Evolutionary conservation across 2,888 invertebrate species (phyloP), one percentile per base, ranked within the genome.

Genomic region (Oscheius sp.): DNA sequence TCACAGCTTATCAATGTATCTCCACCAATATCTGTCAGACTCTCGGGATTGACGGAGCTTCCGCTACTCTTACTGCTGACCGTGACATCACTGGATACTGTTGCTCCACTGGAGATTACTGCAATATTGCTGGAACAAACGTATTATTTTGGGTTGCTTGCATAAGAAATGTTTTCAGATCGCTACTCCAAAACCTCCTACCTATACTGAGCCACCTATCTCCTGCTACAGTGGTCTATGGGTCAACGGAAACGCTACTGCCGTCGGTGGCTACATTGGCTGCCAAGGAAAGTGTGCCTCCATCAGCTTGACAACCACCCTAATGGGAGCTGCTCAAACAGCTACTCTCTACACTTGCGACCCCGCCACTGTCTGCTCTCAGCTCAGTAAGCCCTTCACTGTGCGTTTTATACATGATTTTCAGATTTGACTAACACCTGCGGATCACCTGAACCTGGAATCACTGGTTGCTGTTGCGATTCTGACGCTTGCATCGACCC

Each of bases 381-480:
- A 60, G 48, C 73, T 63, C 55, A 72, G 73, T 65, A 48, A 11
- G 65, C 2, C 5, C 2, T 13, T 33, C n/a, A 11, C 2, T 2
- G 37, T 37, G 11, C 7, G 11, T 29, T 4, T 29, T n/a, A 29
- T 2, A 47, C 10, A 0, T 32, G 13, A 53, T n/a, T 10, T 10
- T 66, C 79, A 35, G 71, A 63, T n/a, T 11, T 32, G 48, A 10
- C 57, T 35, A 79, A 79, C 73, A 21, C 60, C 13, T 82, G 82
- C 59, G 73, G 73, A 21, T 32, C 71, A 11, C 76, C 78, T 57
- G 77, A 79, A 66, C 76, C 76, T 51, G 78, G 78, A 75, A 42
- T 82, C 51, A 74, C 60, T n/a, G 82, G 80, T 76, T 82, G 82
- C 70, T 82, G 82, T 62, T 82, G 82, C 68, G 73, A 74, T 75